Evolutionary conservation across 1,140 invertebrate genomes (phyloP), one percentile per base, ranked within the genome.

Genomic region (Chlorops oryzae): DNA sequence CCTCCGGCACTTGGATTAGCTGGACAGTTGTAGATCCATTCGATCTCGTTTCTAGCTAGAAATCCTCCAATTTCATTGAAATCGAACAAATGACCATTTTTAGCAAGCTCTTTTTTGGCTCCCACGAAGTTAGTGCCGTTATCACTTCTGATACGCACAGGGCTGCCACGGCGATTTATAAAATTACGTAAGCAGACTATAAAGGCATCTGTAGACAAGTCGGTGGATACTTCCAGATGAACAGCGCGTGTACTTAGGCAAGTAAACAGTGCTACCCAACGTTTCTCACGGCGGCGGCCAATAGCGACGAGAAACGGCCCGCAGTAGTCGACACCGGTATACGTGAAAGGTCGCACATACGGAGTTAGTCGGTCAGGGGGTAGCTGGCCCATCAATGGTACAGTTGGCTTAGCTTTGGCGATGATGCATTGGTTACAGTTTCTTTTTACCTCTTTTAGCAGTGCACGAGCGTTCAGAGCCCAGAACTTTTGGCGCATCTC

Each of bases 101-200:
- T 46, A 10, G 41, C 25, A 7, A 72, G 50, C 40, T 68, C 51
- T 2, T 48, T 49, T 45, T 64, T 52, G 20, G 63, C 62, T 5
- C 61, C 62, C 6, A 61, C 39, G 44, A 74, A 73, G 47, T 70
- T 74, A 1, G 62, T 70, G 0, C 62, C 72, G 48, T 66, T 65
- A 52, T 75, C 73, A 20, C 51, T 56, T 41, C 59, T 62, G 0
- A 76, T 55, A 2, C 43, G 37, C 0, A 35, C 27, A 6, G 61
- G 60, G 28, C 50, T 47, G 10, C 62, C 60, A 9, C 60, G 32
- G 9, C 62, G 41, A 7, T 57, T 57, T 2, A 56, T 50, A 50
- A 64, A 57, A 18, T 58, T 40, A 38, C 49, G 13, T 2, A 61
- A 10, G 2, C 34, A 47, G 24, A 56, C 47, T 6, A 58, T 55